phyloP scores from a whole-genome alignment of 2,888 invertebrate species.

The Harpalus rubripes region DNA sequence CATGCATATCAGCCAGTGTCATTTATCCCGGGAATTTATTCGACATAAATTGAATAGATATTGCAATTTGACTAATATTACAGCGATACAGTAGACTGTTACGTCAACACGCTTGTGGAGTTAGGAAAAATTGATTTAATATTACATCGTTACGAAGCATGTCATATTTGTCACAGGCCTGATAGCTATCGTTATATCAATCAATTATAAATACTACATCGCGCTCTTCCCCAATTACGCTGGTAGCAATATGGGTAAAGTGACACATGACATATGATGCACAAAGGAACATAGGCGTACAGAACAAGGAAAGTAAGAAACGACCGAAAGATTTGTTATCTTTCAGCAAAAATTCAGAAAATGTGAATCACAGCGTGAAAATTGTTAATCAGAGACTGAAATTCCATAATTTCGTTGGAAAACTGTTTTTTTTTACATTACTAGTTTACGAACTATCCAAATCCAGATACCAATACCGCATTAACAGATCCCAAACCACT shows the following conservation, averaged over 20 bases:
- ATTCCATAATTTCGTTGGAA: no score
- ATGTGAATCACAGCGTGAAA: no score
- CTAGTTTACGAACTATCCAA: no score
- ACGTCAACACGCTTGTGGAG: constrained; percentile 18
- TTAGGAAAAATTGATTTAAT: constrained; percentile 46
- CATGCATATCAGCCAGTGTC: constrained; percentile 39
- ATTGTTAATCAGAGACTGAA: no score
- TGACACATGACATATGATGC: constrained; percentile 25
- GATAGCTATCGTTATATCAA: constrained; percentile 48
- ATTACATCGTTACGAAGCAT: constrained; percentile 44
- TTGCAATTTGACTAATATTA: constrained; percentile 45
- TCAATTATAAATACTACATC: constrained; percentile 46
- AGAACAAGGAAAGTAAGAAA: not conserved
- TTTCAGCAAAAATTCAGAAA: no score
- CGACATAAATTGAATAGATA: constrained; percentile 45
- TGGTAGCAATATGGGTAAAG: constrained; percentile 10
- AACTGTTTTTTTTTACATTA: no score
- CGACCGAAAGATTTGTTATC: not conserved
- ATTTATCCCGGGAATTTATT: constrained; percentile 36
- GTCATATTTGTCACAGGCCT: constrained; percentile 36
- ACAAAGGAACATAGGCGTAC: not conserved
- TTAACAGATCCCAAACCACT: no score
- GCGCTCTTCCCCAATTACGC: constrained; percentile 34
- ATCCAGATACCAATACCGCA: no score
- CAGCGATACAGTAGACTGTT: constrained; percentile 41